These are phyloP conservation scores for Tromatobia lineatoria DNA, from an alignment of 2,888 invertebrate species.

Conservation along the genomic window DNA sequence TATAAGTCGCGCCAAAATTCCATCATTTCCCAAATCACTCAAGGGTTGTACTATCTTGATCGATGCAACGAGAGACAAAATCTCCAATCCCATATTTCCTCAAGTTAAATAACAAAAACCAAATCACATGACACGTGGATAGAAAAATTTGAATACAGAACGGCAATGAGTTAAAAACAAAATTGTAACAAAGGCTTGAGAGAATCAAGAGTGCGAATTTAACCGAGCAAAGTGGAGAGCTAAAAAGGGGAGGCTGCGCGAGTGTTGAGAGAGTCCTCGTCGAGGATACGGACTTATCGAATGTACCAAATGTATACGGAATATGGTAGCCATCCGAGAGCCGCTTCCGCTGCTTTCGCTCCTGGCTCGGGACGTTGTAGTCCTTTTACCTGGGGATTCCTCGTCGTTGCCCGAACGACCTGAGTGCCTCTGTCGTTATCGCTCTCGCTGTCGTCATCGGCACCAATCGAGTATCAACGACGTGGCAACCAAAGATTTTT, in stretches of 20 bases:
- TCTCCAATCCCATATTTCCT: slow-evolving; percentile 38
- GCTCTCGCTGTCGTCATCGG: slow-evolving; percentile 2
- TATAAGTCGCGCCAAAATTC: not conserved
- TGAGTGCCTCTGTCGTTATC: slow-evolving; percentile 32
- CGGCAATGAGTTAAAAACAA: not conserved
- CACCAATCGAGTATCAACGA: slow-evolving; percentile 1
- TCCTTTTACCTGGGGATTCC: slow-evolving; percentile 36
- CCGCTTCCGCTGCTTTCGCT: slow-evolving; percentile 50
- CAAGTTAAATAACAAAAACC: slow-evolving; percentile 20
- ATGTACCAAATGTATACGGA: slow-evolving; percentile 60
- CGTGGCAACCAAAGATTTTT: slow-evolving; percentile 5
- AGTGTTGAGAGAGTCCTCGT: slow-evolving; percentile 52
- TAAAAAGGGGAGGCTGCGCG: slow-evolving; percentile 66
- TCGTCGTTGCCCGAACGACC: slow-evolving; percentile 47
- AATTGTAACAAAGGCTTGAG: slow-evolving; percentile 11
- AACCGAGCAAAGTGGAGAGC: slow-evolving; percentile 42
- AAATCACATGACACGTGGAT: slow-evolving; percentile 10
- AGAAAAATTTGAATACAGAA: not conserved
- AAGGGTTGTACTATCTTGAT: slow-evolving; percentile 55
- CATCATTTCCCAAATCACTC: not conserved
- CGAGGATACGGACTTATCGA: slow-evolving; percentile 29
- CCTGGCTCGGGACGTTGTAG: slow-evolving; percentile 52
- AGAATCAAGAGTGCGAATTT: slow-evolving; percentile 27
- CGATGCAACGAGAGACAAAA: slow-evolving; percentile 56
- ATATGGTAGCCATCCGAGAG: slow-evolving; percentile 66